phyloP scores from a whole-genome alignment of 2,797 vertebrate genomes.

The Rhinichthys osculus region DNA sequence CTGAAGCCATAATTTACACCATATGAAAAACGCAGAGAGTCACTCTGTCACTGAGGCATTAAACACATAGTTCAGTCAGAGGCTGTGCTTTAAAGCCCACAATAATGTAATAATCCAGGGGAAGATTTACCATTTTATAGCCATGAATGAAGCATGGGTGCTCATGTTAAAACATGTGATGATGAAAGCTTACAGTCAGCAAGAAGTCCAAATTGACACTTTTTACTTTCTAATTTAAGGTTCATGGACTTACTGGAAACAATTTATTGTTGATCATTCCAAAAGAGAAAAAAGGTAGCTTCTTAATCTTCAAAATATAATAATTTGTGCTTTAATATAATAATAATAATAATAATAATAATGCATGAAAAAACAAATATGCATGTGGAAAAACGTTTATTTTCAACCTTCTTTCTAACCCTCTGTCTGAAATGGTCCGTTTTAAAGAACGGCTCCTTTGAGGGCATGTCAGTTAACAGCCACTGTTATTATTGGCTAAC shows the following conservation, averaged over 20 bases:
- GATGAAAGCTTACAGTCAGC: neutral
- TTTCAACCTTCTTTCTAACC: neutral
- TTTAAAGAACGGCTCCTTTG: neutral
- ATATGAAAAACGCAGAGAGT: conserved; percentile 72
- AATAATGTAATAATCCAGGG: conserved; percentile 9
- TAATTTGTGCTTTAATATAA: neutral
- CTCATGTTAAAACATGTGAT: neutral
- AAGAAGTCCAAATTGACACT: neutral
- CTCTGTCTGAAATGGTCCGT: neutral
- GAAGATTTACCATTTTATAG: conserved; percentile 1
- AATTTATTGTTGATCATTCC: neutral
- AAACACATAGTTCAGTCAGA: conserved; percentile 11
- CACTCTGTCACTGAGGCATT: conserved; percentile 4
- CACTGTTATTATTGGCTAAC: neutral
- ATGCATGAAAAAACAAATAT: neutral
- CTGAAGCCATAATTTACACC: conserved; percentile 66
- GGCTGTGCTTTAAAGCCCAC: conserved; percentile 20
- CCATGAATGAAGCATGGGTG: neutral
- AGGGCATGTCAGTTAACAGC: neutral
- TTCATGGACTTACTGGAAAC: no score
- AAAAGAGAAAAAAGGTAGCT: neutral
- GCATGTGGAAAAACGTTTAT: neutral
- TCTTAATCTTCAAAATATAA: neutral
- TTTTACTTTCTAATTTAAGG: neutral
- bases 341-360: neutral